These are phyloP conservation scores for Apamea crenata DNA, from an alignment of 2,888 invertebrate species.

Conservation along the genomic window DNA sequence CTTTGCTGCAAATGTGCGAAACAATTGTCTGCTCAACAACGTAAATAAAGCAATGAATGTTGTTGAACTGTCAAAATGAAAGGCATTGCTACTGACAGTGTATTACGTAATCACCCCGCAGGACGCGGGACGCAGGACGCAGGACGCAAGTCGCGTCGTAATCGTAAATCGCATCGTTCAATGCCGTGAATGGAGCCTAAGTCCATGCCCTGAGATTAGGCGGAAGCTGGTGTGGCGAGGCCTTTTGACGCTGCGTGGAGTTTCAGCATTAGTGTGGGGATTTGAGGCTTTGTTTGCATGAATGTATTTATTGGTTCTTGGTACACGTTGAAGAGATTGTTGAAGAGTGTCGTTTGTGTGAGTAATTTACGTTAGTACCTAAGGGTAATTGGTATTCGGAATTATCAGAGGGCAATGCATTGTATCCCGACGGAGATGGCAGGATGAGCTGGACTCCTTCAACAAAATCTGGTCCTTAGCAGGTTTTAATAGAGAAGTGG, in stretches of 20 bases:
- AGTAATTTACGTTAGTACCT: too few relatives aligned
- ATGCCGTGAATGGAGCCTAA: neutral
- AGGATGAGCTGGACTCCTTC: too few relatives aligned
- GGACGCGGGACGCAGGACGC: too few relatives aligned
- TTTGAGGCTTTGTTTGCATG: neutral
- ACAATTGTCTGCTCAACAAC: too few relatives aligned
- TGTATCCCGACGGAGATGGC: too few relatives aligned
- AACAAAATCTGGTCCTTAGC: too few relatives aligned
- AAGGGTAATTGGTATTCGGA: neutral
- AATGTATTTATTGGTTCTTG: slow-evolving; percentile 14
- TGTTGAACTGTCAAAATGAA: too few relatives aligned
- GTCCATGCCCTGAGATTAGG: slow-evolving; percentile 9
- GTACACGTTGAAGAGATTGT: neutral
- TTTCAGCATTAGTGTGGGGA: slow-evolving; percentile 4
- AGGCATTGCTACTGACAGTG: neutral
- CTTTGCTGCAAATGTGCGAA: too few relatives aligned
- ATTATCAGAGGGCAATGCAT: neutral
- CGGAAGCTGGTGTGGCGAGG: slow-evolving; percentile 24
- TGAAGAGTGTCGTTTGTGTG: neutral
- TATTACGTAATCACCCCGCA: neutral
- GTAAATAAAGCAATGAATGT: neutral
- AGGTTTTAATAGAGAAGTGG: too few relatives aligned
- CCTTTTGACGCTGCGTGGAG: slow-evolving; percentile 11
- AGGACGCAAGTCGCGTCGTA: neutral
- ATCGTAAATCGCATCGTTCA: neutral